phyloP scores from a whole-genome alignment of 2,888 invertebrate genomes.

The Conomelus anceps region DNA sequence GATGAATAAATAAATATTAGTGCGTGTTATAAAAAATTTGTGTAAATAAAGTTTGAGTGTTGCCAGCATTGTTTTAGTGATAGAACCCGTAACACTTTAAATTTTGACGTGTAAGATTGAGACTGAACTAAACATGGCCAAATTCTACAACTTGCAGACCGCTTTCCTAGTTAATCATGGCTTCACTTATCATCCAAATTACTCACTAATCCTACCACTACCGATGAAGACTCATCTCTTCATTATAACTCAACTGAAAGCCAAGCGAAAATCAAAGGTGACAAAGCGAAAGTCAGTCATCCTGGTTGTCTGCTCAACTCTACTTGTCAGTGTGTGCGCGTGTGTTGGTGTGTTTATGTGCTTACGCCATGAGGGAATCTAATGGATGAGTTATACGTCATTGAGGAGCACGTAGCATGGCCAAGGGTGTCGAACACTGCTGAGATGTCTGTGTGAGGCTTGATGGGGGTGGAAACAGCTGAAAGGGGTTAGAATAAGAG shows the following conservation, averaged over 20 bases:
- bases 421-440: neutral
- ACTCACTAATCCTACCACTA: neutral
- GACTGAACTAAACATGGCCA: no score
- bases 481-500: neutral
- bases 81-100: no score
- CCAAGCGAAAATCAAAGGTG: neutral
- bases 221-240: neutral
- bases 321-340: neutral
- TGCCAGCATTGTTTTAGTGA: no score
- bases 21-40: no score
- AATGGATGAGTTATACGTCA: slow-evolving; percentile 8
- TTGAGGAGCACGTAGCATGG: neutral
- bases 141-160: no score
- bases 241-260: neutral
- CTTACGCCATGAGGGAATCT: neutral
- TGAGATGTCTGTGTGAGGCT: neutral
- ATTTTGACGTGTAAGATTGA: no score
- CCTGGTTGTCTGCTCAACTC: neutral
- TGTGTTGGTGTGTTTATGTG: neutral
- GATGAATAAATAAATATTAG: no score
- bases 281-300: neutral
- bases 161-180: no score
- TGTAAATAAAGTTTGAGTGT: no score
- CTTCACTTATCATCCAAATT: neutral
- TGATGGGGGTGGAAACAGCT: neutral